Conservation (phyloP, 2,113 vertebrate species). For the Sphaerodactylus townsendi region DNA sequence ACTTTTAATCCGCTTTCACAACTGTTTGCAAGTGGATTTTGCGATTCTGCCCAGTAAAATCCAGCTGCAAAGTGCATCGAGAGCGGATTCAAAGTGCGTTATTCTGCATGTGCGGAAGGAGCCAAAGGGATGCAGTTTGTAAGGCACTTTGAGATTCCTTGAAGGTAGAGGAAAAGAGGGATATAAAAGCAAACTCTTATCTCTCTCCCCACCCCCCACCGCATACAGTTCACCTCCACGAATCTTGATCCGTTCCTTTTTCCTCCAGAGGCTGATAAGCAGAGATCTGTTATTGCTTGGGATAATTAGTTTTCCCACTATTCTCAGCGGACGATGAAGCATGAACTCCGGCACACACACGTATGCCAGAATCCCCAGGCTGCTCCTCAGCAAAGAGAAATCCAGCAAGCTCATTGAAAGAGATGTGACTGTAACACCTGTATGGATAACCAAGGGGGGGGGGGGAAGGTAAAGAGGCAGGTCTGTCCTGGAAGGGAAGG, state of each 20-base stretch:
- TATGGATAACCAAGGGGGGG: not conserved
- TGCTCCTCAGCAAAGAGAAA: not conserved
- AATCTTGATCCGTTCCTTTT: not conserved
- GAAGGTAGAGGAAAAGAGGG: too few relatives aligned
- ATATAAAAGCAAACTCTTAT: too few relatives aligned
- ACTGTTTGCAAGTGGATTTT: too few relatives aligned
- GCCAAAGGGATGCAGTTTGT: too few relatives aligned
- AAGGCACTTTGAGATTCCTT: too few relatives aligned
- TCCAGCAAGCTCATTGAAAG: slow-evolving; percentile 7
- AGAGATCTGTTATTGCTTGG: not conserved
- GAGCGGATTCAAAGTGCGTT: too few relatives aligned
- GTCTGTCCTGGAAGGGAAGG: not conserved
- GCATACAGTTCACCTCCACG: not conserved
- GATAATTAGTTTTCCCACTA: not conserved
- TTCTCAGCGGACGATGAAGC: not conserved
- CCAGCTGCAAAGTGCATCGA: too few relatives aligned
- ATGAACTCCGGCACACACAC: not conserved
- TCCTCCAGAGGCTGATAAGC: not conserved
- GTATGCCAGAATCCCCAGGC: not conserved
- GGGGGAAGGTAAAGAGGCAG: not conserved
- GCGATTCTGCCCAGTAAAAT: too few relatives aligned
- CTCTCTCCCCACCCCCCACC: too few relatives aligned
- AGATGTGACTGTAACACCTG: slow-evolving; percentile 12
- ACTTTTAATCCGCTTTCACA: too few relatives aligned
- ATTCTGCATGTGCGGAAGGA: too few relatives aligned